Evolutionary conservation across 2,888 invertebrate genomes (phyloP).

Genomic region (Leptinotarsa haldemani): DNA sequence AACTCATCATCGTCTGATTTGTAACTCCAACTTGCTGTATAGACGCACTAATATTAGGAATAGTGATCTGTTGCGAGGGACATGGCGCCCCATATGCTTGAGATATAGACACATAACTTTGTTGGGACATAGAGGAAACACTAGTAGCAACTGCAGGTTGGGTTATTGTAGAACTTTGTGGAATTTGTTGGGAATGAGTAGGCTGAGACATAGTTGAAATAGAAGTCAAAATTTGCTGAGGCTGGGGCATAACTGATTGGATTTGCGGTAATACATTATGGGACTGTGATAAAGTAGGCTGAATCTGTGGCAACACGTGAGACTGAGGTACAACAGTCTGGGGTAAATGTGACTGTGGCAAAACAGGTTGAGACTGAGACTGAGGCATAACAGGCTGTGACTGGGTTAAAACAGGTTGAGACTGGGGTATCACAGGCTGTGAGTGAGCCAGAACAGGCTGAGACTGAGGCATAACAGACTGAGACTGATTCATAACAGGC

Average conservation of each 20-base stretch:
- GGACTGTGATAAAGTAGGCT: conserved; percentile 34
- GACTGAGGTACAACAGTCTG: conserved; percentile 18
- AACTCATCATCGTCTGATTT: conserved; percentile 33
- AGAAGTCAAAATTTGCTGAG: conserved; percentile 29
- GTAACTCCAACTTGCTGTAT: conserved; percentile 36
- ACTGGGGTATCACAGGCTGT: conserved; percentile 20
- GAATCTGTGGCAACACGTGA: conserved; percentile 25
- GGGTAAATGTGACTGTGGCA: conserved; percentile 21
- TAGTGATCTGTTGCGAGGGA: conserved; percentile 36
- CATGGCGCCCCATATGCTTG: conserved; percentile 41
- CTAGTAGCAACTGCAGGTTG: conserved; percentile 25
- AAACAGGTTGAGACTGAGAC: conserved; percentile 11
- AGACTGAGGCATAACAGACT: conserved; percentile 28
- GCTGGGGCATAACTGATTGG: conserved; percentile 29
- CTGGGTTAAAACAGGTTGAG: conserved; percentile 23
- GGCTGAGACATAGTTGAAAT: not conserved
- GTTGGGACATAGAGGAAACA: conserved; percentile 35
- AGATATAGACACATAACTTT: conserved; percentile 40
- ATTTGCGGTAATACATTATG: conserved; percentile 26
- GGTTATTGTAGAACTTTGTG: conserved; percentile 28
- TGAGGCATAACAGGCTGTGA: conserved; percentile 17
- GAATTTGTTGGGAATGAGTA: conserved; percentile 31
- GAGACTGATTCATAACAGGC: conserved; percentile 25
- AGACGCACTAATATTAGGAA: conserved; percentile 37
- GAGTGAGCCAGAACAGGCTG: conserved; percentile 27